Conservation (phyloP, 2,113 vertebrate species). For the Salvelinus fontinalis region DNA sequence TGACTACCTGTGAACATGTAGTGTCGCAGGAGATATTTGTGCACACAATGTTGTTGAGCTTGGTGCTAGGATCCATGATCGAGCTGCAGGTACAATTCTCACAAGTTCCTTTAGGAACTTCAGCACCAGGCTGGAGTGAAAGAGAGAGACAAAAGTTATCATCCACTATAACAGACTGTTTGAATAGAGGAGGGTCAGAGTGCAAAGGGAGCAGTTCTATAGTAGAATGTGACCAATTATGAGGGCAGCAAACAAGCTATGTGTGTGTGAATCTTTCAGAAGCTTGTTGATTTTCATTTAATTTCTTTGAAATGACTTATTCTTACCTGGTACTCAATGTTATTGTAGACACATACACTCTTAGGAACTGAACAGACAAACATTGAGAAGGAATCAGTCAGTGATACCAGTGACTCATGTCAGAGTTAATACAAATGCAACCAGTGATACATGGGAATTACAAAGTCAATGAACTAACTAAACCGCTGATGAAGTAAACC, state of each 20-base stretch:
- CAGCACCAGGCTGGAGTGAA: slow-evolving; percentile 51
- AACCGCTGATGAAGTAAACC: background rate
- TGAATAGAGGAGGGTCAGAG: background rate
- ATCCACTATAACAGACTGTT: background rate
- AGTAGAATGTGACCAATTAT: background rate
- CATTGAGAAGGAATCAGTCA: background rate
- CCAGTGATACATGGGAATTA: background rate
- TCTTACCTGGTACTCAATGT: slow-evolving; percentile 71
- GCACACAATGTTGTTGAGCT: slow-evolving; percentile 62
- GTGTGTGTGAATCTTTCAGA: too few species aligned
- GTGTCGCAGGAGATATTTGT: slow-evolving; percentile 58
- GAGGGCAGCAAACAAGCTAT: background rate
- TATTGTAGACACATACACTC: slow-evolving; percentile 69
- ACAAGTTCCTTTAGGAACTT: slow-evolving; percentile 53
- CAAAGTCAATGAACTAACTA: too few species aligned
- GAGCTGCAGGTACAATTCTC: slow-evolving; percentile 75
- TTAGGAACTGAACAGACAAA: slow-evolving; percentile 67
- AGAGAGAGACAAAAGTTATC: background rate
- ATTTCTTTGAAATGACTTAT: background rate
- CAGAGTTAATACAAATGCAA: too few species aligned
- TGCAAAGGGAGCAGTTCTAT: background rate
- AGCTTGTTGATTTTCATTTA: too few species aligned
- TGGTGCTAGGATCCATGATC: slow-evolving; percentile 44
- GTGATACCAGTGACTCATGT: too few species aligned
- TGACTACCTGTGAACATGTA: slow-evolving; percentile 66